phyloP scores from a whole-genome alignment of 1,140 invertebrate genomes.

The Diprion similis region DNA sequence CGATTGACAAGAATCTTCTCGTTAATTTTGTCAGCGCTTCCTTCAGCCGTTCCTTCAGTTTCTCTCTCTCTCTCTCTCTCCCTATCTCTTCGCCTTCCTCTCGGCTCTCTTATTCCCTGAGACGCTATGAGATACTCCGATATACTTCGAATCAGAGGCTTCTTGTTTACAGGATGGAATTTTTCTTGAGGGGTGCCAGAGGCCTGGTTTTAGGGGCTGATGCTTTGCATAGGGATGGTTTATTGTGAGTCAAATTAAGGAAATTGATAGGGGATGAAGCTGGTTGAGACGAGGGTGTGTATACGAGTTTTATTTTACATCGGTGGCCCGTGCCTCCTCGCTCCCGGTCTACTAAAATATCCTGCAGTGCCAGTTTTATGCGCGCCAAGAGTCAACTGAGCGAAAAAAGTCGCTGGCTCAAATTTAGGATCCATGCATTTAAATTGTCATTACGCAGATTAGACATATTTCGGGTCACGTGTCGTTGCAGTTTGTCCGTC shows the following conservation, averaged over 20 bases:
- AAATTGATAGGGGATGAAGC: conserved; percentile 7
- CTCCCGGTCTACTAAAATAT: background rate
- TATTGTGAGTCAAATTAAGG: conserved; percentile 7
- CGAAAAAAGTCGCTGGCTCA: background rate
- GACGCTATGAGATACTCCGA: too few species aligned
- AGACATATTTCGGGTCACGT: background rate
- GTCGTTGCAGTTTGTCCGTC: too few species aligned
- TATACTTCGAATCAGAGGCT: background rate
- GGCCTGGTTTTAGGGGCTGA: background rate
- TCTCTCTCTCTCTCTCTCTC: too few species aligned
- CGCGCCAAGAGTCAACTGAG: too few species aligned
- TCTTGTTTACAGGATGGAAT: background rate
- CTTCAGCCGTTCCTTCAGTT: too few species aligned
- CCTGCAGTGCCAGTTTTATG: background rate
- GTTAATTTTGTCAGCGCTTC: too few species aligned
- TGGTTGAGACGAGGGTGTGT: background rate
- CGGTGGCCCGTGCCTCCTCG: background rate
- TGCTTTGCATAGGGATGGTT: conserved; percentile 7
- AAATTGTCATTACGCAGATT: conserved; percentile 42
- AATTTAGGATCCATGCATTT: conserved; percentile 38
- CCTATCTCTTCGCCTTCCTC: too few species aligned
- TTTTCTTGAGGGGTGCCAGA: background rate
- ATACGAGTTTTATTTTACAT: conserved; percentile 5
- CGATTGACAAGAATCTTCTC: too few species aligned
- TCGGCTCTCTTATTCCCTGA: too few species aligned